phyloP scores from a whole-genome alignment of 2,888 invertebrate genomes.

The Callyntrura sp. region DNA sequence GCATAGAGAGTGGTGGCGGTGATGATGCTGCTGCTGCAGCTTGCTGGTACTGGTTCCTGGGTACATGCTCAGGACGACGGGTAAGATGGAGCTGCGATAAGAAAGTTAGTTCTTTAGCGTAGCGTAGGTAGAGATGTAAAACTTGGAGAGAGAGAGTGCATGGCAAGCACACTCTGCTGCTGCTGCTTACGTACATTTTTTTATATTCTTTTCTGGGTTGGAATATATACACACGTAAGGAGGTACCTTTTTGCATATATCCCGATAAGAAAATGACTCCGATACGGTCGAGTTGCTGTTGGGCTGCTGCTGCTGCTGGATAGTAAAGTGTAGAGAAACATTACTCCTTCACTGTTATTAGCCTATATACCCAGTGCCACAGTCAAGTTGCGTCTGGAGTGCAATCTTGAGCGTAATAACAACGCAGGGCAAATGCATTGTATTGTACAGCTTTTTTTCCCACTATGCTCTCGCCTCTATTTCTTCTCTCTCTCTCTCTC shows the following conservation, averaged over 20 bases:
- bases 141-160: not conserved
- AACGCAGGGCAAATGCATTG: not conserved
- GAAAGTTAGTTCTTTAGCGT: not conserved
- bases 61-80: not conserved
- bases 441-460: slow-evolving; percentile 32
- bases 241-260: slow-evolving; percentile 52
- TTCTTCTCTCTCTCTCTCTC: slow-evolving; percentile 1
- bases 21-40: not conserved
- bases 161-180: not conserved
- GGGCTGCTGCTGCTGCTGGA: slow-evolving; percentile 22
- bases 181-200: too few relatives aligned
- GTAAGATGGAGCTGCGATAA: slow-evolving; percentile 26
- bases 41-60: slow-evolving; percentile 16
- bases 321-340: slow-evolving; percentile 4
- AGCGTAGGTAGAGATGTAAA: not conserved
- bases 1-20: not conserved
- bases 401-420: slow-evolving; percentile 38
- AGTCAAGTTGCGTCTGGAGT: slow-evolving; percentile 68
- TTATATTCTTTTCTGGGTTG: too few relatives aligned
- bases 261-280: slow-evolving; percentile 43
- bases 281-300: slow-evolving; percentile 59
- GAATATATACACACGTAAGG: too few relatives aligned
- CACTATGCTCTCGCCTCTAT: not conserved
- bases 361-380: slow-evolving; percentile 78
- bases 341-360: slow-evolving; percentile 47